A percentile compares a stretch with the other conserved stretches of the same genome.
Evolutionary conservation across 2,113 vertebrate species (phyloP).

Genomic region (Gymnobelideus leadbeateri): DNA sequence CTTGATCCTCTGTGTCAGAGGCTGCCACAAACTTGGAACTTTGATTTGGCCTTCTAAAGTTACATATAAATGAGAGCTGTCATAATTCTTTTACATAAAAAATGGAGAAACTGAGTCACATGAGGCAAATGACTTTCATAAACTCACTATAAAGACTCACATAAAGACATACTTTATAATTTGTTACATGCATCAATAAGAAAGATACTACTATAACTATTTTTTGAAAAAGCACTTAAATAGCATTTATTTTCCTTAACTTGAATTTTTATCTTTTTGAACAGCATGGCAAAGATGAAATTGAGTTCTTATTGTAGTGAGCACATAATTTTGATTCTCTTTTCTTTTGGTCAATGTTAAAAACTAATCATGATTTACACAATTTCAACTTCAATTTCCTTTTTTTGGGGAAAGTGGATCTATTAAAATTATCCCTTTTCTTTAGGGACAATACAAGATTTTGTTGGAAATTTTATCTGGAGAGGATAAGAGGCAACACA

Average conservation of each 20-base stretch:
- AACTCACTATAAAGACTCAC: not conserved
- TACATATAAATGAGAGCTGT: not conserved
- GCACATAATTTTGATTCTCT: not conserved
- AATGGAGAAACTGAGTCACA: not conserved
- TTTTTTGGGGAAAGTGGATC: not conserved
- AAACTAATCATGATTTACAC: not conserved
- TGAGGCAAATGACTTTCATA: not conserved
- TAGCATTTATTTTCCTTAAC: not conserved
- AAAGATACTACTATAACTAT: not conserved
- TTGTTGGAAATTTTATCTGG: not conserved
- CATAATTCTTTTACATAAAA: not conserved
- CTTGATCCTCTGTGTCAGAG: not conserved
- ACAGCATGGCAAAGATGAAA: not conserved
- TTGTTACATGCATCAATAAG: not conserved
- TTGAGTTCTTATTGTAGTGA: not conserved
- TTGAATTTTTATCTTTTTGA: not conserved
- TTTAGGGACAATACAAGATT: not conserved
- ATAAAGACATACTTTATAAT: not conserved
- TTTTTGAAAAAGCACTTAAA: not conserved
- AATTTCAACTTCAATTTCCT: not conserved
- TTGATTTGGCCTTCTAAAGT: not conserved
- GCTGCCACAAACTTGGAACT: not conserved
- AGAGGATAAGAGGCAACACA: not conserved
- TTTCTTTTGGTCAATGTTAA: not conserved
- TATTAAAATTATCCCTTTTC: not conserved